Base-by-base conservation (phyloP, 2,888 invertebrate genomes). In the Ernsta delagoae region DNA sequence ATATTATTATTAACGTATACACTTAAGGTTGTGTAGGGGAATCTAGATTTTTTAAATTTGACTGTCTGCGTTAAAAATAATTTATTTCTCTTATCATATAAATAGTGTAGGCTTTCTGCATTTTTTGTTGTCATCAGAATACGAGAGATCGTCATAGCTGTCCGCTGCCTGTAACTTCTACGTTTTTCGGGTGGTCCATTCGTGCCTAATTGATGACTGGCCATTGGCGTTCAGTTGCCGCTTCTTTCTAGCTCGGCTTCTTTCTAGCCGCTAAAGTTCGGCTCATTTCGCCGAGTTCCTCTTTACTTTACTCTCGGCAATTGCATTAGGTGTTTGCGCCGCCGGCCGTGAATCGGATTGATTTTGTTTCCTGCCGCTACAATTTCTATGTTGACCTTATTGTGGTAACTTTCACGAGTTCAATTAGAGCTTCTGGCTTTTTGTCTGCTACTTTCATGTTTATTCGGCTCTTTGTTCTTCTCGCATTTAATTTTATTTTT, bases 241-340 rank as follows among this genome's bases (percentile, higher is more conserved):
- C n/a, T n/a, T n/a, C n/a, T n/a, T n/a, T n/a, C n/a, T n/a, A n/a
- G n/a, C n/a, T n/a, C n/a, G n/a, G n/a, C n/a, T n/a, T n/a, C n/a
- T n/a, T n/a, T n/a, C n/a, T n/a, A n/a, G n/a, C n/a, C n/a, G n/a
- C n/a, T n/a, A n/a, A 59, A 67, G 66, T 67, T 67, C 36, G 60
- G 54, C 66, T 56, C 60, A 67, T 67, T 67, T 60, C 43, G 34
- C 5, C 54, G 54, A 60, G 36, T 67, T 67, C 60, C 43, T 66
- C 60, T 45, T 67, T 61, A 61, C 54, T 61, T 60, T 67, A 61
- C 66, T 53, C 66, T 60, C 45, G 45, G 54, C 60, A 56, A 61
- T 63, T 61, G 66, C 60, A 67, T 60, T 67, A 67, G 60, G 54
- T 66, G 59, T 66, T 66, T 66, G 66, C 43, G 66, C 66, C 16